Conservation (phyloP, 2,888 invertebrate genomes). For the Noctua fimbriata region DNA sequence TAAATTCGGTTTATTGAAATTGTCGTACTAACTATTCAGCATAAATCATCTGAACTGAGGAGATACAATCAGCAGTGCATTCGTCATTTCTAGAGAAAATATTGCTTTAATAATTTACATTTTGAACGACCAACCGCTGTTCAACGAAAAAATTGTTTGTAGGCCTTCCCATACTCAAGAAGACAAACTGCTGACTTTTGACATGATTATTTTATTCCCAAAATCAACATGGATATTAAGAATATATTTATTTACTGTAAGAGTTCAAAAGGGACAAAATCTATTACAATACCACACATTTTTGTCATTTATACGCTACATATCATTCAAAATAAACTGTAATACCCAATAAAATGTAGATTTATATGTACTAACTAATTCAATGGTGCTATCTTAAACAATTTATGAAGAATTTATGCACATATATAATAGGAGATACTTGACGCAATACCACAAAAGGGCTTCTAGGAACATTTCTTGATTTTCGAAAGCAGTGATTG, state of each 20-base stretch:
- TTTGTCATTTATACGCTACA: conserved; percentile 39
- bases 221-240: conserved; percentile 52
- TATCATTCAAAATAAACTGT: conserved; percentile 46
- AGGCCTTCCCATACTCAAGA: conserved; percentile 6
- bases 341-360: conserved; percentile 57
- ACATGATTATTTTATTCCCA: conserved; percentile 34
- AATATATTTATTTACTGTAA: conserved; percentile 47
- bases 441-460: conserved; percentile 44
- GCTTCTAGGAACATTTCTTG: conserved; percentile 25
- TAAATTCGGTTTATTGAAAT: background rate
- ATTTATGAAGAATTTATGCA: conserved; percentile 60
- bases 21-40: background rate
- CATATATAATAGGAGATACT: conserved; percentile 37
- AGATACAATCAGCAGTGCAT: background rate
- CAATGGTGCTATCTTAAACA: conserved; percentile 47
- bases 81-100: background rate
- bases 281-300: conserved; percentile 36
- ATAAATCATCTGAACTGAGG: background rate
- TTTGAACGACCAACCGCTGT: conserved; percentile 7
- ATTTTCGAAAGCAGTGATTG: conserved; percentile 23
- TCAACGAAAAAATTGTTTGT: background rate
- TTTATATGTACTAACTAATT: conserved; percentile 58
- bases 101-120: conserved; percentile 6
- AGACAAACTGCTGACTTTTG: conserved; percentile 42
- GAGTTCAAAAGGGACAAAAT: conserved; percentile 30